phyloP scores from a whole-genome alignment of 2,888 invertebrate genomes.

The Disparrhopalites patrizii region DNA sequence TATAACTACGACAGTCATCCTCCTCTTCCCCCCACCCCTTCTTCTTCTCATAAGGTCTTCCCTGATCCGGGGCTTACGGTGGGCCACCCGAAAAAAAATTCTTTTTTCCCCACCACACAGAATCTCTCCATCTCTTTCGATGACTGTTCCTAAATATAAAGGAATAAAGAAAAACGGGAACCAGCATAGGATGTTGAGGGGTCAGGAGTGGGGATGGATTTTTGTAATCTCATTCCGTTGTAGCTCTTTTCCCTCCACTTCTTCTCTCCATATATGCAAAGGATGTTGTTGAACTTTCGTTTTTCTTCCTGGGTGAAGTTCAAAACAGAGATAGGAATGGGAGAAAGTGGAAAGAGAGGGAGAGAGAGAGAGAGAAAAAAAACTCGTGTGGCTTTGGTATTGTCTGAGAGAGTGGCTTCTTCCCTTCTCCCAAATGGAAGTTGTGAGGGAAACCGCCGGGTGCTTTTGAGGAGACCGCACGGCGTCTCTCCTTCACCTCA shows the following conservation, averaged over 20 bases:
- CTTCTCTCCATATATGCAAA: no score
- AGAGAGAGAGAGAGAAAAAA: not conserved
- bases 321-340: not conserved
- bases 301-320: no score
- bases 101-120: no score
- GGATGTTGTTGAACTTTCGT: not conserved
- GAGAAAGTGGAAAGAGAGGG: conserved; percentile 2
- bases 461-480: conserved; percentile 19
- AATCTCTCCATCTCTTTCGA: no score
- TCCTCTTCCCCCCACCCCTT: not conserved
- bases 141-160: no score
- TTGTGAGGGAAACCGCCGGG: not conserved
- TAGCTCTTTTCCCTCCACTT: no score
- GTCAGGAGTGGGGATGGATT: no score
- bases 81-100: not conserved
- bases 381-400: no score
- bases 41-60: not conserved
- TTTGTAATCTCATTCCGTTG: no score
- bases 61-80: not conserved
- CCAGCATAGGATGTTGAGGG: no score
- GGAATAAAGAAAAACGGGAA: no score
- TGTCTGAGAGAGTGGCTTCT: not conserved
- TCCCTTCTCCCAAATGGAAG: not conserved
- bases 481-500: conserved; percentile 16
- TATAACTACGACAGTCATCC: no score